A percentile compares a stretch with the other conserved stretches of the same genome.
Conservation (phyloP, 2,888 invertebrate species). For the Drosophila merina region DNA sequence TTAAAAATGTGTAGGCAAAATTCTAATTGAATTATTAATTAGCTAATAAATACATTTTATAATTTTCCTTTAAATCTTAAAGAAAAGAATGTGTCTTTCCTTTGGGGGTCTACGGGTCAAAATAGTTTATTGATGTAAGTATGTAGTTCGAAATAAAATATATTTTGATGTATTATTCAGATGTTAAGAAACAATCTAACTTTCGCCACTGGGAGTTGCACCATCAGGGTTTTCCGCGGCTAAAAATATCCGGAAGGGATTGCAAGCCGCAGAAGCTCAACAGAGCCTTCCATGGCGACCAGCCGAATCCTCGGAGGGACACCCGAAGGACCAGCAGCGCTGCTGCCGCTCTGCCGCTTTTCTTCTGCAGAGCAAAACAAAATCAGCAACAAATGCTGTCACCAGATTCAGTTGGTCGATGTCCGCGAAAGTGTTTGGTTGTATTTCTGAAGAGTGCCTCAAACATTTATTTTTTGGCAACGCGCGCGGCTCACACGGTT, state of each 20-base stretch:
- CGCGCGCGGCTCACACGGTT: conserved; percentile 40
- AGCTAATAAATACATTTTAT: conserved; percentile 68
- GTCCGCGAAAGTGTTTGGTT: conserved; percentile 66
- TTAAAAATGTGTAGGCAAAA: conserved; percentile 64
- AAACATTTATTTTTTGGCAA: conserved; percentile 2
- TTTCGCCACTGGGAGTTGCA: conserved; percentile 10
- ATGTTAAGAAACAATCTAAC: neutral
- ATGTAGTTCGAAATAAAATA: neutral
- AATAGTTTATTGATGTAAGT: neutral
- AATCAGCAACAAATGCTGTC: conserved; percentile 76
- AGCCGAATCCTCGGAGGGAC: conserved; percentile 46
- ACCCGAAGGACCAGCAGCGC: conserved; percentile 55
- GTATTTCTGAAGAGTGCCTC: conserved; percentile 12
- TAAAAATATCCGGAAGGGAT: conserved; percentile 12
- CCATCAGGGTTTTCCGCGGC: conserved; percentile 6
- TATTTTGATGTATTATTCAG: neutral
- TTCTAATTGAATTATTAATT: conserved; percentile 67
- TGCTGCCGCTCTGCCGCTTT: conserved; percentile 26
- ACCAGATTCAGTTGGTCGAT: conserved; percentile 77
- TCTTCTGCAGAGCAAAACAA: conserved; percentile 56
- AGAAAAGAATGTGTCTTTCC: neutral
- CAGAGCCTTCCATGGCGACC: conserved; percentile 18
- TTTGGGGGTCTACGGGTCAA: neutral
- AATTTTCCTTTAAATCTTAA: conserved; percentile 52
- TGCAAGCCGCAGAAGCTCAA: conserved; percentile 16